A percentile compares a stretch with the other conserved stretches of the same genome.
Conservation (phyloP, 92 coral and sea anemone species). For the Palythoa caribaeorum region DNA sequence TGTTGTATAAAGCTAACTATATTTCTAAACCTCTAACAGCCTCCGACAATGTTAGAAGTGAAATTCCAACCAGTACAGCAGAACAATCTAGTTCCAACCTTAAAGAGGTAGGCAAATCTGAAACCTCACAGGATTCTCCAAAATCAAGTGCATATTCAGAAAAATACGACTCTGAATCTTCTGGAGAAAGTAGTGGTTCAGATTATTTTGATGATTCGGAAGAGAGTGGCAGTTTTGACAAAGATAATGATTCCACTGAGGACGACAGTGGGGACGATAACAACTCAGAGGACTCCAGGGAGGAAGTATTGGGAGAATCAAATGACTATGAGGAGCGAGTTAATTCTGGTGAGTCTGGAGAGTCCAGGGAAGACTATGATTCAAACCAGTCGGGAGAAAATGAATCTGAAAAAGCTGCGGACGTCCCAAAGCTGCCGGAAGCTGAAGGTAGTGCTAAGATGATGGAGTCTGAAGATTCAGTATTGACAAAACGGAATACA, state of each 20-base stretch:
- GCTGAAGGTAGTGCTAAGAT: constrained; percentile 32
- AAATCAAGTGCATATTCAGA: background rate
- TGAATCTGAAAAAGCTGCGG: background rate
- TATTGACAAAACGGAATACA: constrained; percentile 55
- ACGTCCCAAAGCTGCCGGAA: background rate
- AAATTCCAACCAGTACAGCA: constrained; percentile 47
- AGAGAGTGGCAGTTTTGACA: no score
- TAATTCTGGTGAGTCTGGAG: background rate
- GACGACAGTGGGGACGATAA: background rate
- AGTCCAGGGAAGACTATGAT: background rate
- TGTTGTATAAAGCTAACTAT: background rate
- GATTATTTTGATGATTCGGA: background rate
- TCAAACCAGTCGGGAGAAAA: background rate
- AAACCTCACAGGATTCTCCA: background rate
- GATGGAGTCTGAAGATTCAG: constrained; percentile 44
- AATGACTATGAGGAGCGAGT: background rate
- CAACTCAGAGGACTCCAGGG: constrained; percentile 1
- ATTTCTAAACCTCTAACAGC: background rate
- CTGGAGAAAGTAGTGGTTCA: background rate
- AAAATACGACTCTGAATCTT: background rate
- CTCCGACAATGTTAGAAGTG: constrained; percentile 17
- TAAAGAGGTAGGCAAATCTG: background rate
- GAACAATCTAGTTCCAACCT: constrained; percentile 1
- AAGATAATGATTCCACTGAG: background rate
- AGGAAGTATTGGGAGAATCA: background rate